A percentile compares a stretch with the other conserved stretches of the same genome.
Evolutionary conservation across 2,113 vertebrate genomes (phyloP).

Genomic region (Protomyctophum bolini): DNA sequence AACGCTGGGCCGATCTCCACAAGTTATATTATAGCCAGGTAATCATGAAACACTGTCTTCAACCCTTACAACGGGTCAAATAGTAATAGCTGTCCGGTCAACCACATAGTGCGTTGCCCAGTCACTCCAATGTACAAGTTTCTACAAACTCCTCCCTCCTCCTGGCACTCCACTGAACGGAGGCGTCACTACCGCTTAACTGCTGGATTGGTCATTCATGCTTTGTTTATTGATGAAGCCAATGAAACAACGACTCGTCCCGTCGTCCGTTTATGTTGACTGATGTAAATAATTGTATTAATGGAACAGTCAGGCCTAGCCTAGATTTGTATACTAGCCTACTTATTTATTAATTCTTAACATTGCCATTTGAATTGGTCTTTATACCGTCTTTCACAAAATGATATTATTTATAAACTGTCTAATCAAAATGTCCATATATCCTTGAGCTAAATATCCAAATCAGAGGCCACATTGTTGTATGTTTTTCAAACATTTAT

Average conservation of each 20-base stretch:
- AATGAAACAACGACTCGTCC: not conserved
- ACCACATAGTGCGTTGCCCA: slow-evolving; percentile 53
- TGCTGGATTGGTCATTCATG: slow-evolving; percentile 32
- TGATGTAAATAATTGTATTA: too few relatives aligned
- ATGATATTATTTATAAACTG: too few relatives aligned
- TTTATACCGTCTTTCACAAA: too few relatives aligned
- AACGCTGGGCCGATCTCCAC: not conserved
- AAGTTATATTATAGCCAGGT: not conserved
- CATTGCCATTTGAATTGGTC: too few relatives aligned
- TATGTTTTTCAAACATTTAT: too few relatives aligned
- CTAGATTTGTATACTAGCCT: too few relatives aligned
- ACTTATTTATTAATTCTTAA: too few relatives aligned
- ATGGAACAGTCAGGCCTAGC: not conserved
- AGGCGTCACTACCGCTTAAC: slow-evolving; percentile 32
- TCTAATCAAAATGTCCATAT: too few relatives aligned
- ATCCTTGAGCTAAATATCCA: too few relatives aligned
- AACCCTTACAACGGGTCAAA: slow-evolving; percentile 55
- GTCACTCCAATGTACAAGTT: slow-evolving; percentile 35
- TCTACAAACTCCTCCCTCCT: slow-evolving; percentile 56
- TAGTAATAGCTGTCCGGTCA: not conserved
- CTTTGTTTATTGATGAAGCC: not conserved
- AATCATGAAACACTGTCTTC: slow-evolving; percentile 2
- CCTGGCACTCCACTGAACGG: slow-evolving; percentile 5
- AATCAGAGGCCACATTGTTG: too few relatives aligned
- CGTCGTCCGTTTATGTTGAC: too few relatives aligned